phyloP scores from a whole-genome alignment of 2,113 vertebrate genomes.

The Lampris incognitus region DNA sequence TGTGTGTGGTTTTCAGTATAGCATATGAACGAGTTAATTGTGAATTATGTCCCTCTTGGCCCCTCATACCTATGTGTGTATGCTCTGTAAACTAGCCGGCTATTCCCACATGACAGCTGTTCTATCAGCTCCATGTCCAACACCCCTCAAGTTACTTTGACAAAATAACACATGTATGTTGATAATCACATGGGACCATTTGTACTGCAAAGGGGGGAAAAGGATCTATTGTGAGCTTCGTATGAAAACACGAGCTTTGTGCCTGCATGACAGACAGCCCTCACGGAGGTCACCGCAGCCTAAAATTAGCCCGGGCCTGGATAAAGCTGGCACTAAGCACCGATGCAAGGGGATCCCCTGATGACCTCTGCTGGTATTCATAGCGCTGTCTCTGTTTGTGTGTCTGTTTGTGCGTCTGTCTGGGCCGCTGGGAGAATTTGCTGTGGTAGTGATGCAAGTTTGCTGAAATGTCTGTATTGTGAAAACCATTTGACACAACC shows the following conservation, averaged over 20 bases:
- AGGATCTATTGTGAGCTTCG: not conserved
- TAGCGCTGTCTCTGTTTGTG: constrained; percentile 22
- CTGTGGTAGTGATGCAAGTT: not conserved
- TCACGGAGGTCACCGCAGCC: not conserved
- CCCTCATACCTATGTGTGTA: no score
- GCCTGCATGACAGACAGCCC: constrained; percentile 13
- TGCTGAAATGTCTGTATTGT: constrained; percentile 12
- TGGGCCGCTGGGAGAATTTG: no score
- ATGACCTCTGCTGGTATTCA: constrained; percentile 56
- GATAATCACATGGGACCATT: constrained; percentile 19
- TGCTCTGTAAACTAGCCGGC: no score
- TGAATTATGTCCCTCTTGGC: not conserved
- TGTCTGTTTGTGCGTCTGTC: constrained; percentile 1
- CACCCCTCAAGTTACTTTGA: no score
- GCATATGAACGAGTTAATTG: not conserved
- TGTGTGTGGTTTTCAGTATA: not conserved
- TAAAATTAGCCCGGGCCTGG: constrained; percentile 55
- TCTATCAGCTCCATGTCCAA: no score
- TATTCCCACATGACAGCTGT: no score
- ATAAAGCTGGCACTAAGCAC: constrained; percentile 37
- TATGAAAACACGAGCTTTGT: constrained; percentile 7
- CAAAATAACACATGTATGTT: no score
- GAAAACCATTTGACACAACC: constrained; percentile 20
- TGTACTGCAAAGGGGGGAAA: no score
- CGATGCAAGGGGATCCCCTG: constrained; percentile 63